Evolutionary conservation across 2,797 vertebrate species (phyloP).

Genomic region (Channallabes apus): DNA sequence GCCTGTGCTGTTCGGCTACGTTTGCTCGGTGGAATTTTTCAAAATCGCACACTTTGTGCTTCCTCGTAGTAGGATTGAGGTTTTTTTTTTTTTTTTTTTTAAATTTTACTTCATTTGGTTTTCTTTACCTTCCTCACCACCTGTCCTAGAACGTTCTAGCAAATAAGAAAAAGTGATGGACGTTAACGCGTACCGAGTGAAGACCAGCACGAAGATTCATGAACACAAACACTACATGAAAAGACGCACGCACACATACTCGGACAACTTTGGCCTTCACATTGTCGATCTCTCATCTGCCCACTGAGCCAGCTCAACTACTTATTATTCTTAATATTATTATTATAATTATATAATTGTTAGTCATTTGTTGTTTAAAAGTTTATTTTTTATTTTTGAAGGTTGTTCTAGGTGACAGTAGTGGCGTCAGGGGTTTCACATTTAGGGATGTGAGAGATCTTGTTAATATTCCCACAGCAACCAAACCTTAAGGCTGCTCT

Average conservation of each 20-base stretch:
- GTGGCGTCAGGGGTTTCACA: not conserved
- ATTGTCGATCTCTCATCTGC: constrained; percentile 10
- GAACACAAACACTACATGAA: not conserved
- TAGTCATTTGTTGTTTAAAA: not conserved
- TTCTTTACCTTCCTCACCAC: not conserved
- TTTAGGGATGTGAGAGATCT: not conserved
- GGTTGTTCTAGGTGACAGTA: not conserved
- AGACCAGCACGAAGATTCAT: not conserved
- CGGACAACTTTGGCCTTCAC: not conserved
- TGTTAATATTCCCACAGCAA: not conserved
- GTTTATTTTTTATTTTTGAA: not conserved
- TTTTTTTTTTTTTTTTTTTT: not conserved
- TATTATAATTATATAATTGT: not conserved
- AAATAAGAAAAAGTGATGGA: not conserved
- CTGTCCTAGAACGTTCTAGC: not conserved
- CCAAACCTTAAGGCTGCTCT: not conserved
- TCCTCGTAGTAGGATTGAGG: not conserved
- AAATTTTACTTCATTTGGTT: not conserved
- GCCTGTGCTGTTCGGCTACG: not conserved
- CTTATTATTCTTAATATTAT: not conserved
- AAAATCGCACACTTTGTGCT: not conserved
- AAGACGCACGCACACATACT: not conserved
- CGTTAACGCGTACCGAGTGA: not conserved
- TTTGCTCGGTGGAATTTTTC: not conserved
- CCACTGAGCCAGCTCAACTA: constrained; percentile 14